A percentile compares a stretch with the other conserved stretches of the same genome.
phyloP scores from a whole-genome alignment of 2,888 invertebrate species.

The Archaeoteleia sp. region DNA sequence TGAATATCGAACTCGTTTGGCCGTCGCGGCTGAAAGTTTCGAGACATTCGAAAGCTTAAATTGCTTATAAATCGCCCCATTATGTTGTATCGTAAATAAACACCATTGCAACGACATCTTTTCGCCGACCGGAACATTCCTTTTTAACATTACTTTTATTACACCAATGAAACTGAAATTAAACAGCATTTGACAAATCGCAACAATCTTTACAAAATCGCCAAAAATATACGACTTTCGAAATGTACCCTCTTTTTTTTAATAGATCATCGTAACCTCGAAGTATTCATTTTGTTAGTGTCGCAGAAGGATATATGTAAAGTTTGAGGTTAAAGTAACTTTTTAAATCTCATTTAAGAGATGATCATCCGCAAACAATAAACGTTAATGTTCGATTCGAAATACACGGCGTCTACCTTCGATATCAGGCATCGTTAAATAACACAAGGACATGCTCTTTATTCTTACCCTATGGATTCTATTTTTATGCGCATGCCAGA shows the following conservation, averaged over 20 bases:
- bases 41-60: constrained; percentile 28
- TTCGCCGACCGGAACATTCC: neutral
- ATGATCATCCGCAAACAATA: neutral
- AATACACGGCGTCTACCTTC: constrained; percentile 7
- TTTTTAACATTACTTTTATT: neutral
- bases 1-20: constrained; percentile 43
- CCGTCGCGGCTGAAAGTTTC: constrained; percentile 31
- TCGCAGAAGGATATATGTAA: too few relatives aligned
- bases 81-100: constrained; percentile 28
- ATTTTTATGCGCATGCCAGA: constrained; percentile 21
- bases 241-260: too few relatives aligned
- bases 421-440: constrained; percentile 12
- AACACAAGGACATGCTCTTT: constrained; percentile 19
- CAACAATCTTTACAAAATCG: too few relatives aligned
- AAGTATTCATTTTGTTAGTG: too few relatives aligned
- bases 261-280: too few relatives aligned
- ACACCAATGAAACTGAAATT: neutral
- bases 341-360: neutral
- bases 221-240: too few relatives aligned
- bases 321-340: too few relatives aligned
- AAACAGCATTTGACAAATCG: too few relatives aligned
- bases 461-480: constrained; percentile 14
- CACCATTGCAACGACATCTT: neutral
- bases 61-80: constrained; percentile 35
- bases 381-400: constrained; percentile 14